These are phyloP conservation scores for Parapristionchus giblindavisi DNA, from an alignment of 2,888 invertebrate genomes.

Conservation along the genomic window DNA sequence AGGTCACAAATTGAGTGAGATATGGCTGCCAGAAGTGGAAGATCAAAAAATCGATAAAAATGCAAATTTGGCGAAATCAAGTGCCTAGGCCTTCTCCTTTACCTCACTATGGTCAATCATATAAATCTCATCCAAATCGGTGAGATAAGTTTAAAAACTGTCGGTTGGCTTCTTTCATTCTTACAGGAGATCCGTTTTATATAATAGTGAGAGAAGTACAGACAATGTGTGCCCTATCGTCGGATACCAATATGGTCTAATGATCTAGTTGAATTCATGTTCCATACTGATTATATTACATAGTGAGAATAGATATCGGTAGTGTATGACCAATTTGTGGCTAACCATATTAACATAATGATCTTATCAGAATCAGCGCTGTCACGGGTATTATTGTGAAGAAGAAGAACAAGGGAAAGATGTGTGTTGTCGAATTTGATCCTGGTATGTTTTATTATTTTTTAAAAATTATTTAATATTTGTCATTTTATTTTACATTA, in stretches of 20 bases:
- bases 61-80: no score
- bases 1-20: no score
- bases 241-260: neutral
- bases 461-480: neutral
- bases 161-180: no score
- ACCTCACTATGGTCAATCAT: no score
- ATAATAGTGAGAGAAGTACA: no score
- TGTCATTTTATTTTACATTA: neutral
- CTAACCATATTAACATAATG: neutral
- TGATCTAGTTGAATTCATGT: neutral
- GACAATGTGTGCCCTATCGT: no score
- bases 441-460: conserved; percentile 4
- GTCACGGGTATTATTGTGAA: conserved; percentile 13
- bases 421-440: conserved; percentile 35
- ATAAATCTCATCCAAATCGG: no score
- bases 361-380: conserved; percentile 13
- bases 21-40: no score
- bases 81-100: no score
- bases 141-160: no score
- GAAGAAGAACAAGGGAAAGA: conserved; percentile 28
- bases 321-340: neutral
- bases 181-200: no score
- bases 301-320: neutral
- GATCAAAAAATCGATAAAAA: no score
- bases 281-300: neutral